Evolutionary conservation across 2,888 invertebrate species (phyloP).

Genomic region (Pelosia muscerda): DNA sequence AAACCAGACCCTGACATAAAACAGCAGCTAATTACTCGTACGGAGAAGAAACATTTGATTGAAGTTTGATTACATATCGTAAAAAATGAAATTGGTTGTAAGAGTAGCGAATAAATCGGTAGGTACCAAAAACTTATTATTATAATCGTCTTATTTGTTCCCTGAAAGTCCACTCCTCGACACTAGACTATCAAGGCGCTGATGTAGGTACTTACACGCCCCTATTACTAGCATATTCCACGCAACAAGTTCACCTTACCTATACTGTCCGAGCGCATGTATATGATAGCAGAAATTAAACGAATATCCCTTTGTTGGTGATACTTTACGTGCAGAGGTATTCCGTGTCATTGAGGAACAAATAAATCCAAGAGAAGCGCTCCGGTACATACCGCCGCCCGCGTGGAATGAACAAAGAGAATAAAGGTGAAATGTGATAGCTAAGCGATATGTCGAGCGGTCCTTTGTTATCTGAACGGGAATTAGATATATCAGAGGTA

Average conservation of each 20-base stretch:
- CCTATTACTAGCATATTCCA: not conserved
- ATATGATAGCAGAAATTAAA: not conserved
- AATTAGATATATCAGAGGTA: not conserved
- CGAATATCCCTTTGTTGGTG: not conserved
- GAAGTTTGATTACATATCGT: not conserved
- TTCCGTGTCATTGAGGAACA: not conserved
- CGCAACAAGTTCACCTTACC: not conserved
- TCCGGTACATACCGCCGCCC: not conserved
- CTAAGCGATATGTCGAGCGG: not conserved
- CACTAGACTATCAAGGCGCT: too few species aligned
- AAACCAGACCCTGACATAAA: not conserved
- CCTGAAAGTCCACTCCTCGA: too few species aligned
- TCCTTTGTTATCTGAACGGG: not conserved
- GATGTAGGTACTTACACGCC: not conserved
- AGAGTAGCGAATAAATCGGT: not conserved
- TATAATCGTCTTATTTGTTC: too few species aligned
- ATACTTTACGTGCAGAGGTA: constrained; percentile 2
- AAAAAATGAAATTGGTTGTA: not conserved
- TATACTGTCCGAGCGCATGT: not conserved
- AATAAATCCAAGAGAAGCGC: not conserved
- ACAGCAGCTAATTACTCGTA: not conserved
- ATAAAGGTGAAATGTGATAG: not conserved
- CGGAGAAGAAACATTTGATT: not conserved
- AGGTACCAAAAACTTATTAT: too few species aligned
- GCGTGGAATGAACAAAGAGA: not conserved